phyloP scores from a whole-genome alignment of 2,797 vertebrate species.

The Anguilla anguilla region DNA sequence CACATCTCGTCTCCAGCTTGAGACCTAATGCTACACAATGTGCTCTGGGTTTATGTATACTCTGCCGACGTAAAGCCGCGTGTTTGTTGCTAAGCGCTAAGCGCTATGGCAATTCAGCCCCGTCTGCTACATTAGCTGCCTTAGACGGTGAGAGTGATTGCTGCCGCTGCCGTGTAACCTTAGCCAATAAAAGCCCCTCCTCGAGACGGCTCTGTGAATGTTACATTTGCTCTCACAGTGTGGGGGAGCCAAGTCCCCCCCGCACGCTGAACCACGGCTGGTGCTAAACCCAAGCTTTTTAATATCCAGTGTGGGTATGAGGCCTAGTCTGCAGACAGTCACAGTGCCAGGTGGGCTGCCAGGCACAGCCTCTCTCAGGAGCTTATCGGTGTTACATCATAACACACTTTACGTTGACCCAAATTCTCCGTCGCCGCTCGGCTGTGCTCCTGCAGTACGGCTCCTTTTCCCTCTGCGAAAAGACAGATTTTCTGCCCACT shows the following conservation, averaged over 20 bases:
- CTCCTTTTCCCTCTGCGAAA: conserved; percentile 17
- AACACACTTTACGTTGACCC: conserved; percentile 26
- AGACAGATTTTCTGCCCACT: background rate
- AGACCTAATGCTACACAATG: conserved; percentile 16
- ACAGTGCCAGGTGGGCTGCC: conserved; percentile 20
- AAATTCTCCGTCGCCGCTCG: conserved; percentile 10
- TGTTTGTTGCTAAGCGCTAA: background rate
- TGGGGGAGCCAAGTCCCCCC: conserved; percentile 23
- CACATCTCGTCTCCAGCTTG: conserved; percentile 19
- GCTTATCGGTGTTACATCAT: conserved; percentile 32
- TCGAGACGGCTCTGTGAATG: conserved; percentile 29
- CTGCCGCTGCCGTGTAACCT: conserved; percentile 18
- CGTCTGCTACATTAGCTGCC: conserved; percentile 31
- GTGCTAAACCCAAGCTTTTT: conserved; percentile 37
- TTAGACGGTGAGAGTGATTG: conserved; percentile 17
- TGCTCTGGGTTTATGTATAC: conserved; percentile 4
- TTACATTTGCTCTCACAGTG: conserved; percentile 38
- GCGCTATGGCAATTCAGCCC: background rate
- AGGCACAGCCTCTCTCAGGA: conserved; percentile 16
- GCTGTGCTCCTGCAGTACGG: background rate
- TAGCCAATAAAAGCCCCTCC: conserved; percentile 30
- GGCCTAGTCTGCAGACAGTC: conserved; percentile 23
- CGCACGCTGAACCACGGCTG: conserved; percentile 26
- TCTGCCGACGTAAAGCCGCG: conserved; percentile 22
- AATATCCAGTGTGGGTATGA: conserved; percentile 38